Conservation (phyloP, 2,888 invertebrate species). For the Rhaphigaster nebulosa region DNA sequence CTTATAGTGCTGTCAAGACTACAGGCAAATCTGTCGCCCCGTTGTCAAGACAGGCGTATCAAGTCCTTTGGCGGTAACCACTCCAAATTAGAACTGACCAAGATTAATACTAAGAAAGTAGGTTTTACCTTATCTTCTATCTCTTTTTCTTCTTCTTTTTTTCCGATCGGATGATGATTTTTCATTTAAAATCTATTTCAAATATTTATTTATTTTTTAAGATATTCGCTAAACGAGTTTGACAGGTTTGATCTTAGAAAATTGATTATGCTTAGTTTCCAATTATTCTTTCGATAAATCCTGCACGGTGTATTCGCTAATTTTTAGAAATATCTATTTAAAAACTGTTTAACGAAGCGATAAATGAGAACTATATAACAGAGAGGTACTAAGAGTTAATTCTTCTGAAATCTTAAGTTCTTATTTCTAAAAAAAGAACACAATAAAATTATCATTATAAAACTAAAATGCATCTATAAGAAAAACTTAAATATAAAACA, state of each 20-base stretch:
- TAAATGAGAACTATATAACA: no score
- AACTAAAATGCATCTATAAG: no score
- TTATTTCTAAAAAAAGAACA: no score
- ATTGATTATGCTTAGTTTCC: neutral
- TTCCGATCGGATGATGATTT: neutral
- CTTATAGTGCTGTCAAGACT: slow-evolving; percentile 19
- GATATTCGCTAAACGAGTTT: neutral
- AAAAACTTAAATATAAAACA: no score
- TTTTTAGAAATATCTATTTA: neutral
- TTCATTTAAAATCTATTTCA: neutral
- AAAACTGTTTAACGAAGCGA: neutral
- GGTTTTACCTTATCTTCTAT: slow-evolving; percentile 13
- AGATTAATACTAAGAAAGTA: neutral
- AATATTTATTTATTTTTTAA: neutral
- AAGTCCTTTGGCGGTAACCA: slow-evolving; percentile 16
- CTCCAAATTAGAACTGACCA: slow-evolving; percentile 14
- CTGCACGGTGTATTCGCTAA: neutral
- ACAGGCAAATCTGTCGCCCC: slow-evolving; percentile 19
- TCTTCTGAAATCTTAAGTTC: neutral
- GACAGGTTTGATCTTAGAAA: neutral
- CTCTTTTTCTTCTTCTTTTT: neutral
- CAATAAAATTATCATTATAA: neutral
- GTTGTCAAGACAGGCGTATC: slow-evolving; percentile 41
- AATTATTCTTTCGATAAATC: neutral
- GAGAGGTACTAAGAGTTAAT: no score